These are phyloP conservation scores for Poeciliopsis prolifica DNA, from an alignment of 2,113 vertebrate species.

Conservation along the genomic window DNA sequence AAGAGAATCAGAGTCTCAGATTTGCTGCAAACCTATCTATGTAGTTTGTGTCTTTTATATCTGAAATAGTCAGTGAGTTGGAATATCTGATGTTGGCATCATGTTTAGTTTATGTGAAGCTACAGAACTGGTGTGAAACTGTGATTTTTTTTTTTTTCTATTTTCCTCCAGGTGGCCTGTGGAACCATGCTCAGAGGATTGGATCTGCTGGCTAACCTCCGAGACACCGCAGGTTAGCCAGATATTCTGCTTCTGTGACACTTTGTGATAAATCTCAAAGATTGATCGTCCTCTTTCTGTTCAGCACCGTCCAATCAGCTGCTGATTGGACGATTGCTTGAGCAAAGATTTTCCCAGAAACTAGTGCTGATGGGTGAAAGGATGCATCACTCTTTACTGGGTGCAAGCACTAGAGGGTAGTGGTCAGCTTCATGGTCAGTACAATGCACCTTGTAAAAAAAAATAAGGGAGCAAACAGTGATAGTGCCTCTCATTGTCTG, in stretches of 20 bases:
- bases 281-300: background rate
- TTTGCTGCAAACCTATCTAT: background rate
- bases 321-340: too few species aligned
- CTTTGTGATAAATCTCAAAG: too few species aligned
- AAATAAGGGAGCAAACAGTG: too few species aligned
- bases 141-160: background rate
- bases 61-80: background rate
- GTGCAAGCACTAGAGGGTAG: slow-evolving; percentile 27
- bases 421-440: background rate
- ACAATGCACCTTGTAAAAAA: too few species aligned
- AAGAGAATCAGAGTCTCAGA: background rate
- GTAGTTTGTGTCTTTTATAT: background rate
- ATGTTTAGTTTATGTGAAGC: background rate
- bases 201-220: slow-evolving; percentile 81
- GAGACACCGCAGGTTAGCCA: slow-evolving; percentile 80
- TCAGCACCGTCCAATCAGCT: background rate
- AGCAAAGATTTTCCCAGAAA: background rate
- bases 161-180: slow-evolving; percentile 83
- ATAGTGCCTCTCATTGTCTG: background rate
- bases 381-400: background rate
- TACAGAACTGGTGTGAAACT: background rate
- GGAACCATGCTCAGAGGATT: slow-evolving; percentile 77
- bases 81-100: background rate
- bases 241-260: too few species aligned
- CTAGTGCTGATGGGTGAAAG: background rate